Evolutionary conservation across 2,888 invertebrate genomes (phyloP).

Genomic region (Lymantria monacha): DNA sequence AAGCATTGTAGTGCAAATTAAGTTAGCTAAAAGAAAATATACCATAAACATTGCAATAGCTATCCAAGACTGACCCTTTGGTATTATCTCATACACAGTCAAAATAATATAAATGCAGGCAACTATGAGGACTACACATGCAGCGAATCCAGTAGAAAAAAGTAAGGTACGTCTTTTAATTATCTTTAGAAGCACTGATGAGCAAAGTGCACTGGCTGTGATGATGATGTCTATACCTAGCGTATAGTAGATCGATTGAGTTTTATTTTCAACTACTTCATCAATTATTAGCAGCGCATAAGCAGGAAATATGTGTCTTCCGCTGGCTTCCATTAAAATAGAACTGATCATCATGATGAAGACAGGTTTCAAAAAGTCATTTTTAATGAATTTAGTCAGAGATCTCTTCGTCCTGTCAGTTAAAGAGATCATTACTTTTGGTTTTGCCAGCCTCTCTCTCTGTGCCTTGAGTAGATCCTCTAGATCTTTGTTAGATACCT

Average conservation of each 20-base stretch:
- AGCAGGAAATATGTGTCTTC: constrained; percentile 41
- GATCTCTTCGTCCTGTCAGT: constrained; percentile 4
- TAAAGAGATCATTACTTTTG: not conserved
- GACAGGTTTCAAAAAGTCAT: constrained; percentile 30
- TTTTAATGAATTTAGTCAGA: constrained; percentile 15
- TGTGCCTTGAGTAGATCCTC: constrained; percentile 38
- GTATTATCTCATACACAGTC: constrained; percentile 29
- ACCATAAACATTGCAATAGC: constrained; percentile 44
- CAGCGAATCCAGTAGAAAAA: constrained; percentile 38
- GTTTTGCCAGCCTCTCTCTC: constrained; percentile 23
- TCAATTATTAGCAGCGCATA: constrained; percentile 43
- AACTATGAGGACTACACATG: constrained; percentile 36
- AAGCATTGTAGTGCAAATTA: constrained; percentile 61
- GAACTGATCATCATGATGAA: constrained; percentile 28
- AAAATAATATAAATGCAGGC: constrained; percentile 49
- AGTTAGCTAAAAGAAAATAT: constrained; percentile 54
- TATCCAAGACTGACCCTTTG: constrained; percentile 41
- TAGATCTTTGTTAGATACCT: constrained; percentile 35
- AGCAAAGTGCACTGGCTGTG: constrained; percentile 26
- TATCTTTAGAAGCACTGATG: constrained; percentile 23
- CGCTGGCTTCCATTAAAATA: constrained; percentile 36
- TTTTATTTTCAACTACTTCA: constrained; percentile 24
- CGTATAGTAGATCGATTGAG: constrained; percentile 32
- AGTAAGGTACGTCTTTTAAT: constrained; percentile 38
- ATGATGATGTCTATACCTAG: constrained; percentile 40